Base-by-base conservation (phyloP, 2,888 invertebrate species). In the Monochamus alternatus region DNA sequence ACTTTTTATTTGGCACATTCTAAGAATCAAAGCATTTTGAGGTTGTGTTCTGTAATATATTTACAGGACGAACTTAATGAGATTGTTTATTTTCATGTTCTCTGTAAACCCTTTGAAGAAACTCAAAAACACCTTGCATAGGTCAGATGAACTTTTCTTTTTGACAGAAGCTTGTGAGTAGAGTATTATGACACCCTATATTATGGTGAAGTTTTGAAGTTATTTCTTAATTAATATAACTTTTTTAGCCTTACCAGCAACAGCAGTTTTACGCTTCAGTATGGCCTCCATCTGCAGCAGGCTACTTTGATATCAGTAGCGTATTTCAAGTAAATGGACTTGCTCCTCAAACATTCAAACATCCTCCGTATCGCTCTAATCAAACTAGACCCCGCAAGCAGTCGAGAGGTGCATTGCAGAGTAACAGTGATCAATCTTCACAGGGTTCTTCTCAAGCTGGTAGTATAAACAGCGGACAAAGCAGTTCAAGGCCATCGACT, bases 271-370 rank as follows among this genome's bases (percentile, higher is more conserved):
- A 92, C 55, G 90, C 92, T 72, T 91, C 93, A 87, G 90, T 93
- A 77, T 90, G 92, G 81, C 91, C 91, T 90, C 85, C 87, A 14
- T 77, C 88, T 58, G 89, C 88, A 67, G 84, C 89, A 30, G 89
- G 90, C 69, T 94, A 91, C 86, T 94, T 92, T 84, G 94, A 94
- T 81, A 91, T 94, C 85, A 91, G 93, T 82, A 91, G 93, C 86
- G 92, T 95, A 78, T 94, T 94, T 88, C 91, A 94, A 77, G 91
- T 94, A 84, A 95, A 95, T 88, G 94, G 94, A 74, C 89, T 95
- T 81, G 91, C 94, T 75, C 94, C 93, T 66, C 94, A 93, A 87
- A 91, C 91, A 74, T 93, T 92, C 85, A 92, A 92, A 84, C 87
- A 84, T 63, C 82, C 82, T 30, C 90, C 91, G 81, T 91, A 90